Base-by-base conservation (phyloP, 1,140 invertebrate species). In the Papilio glaucus region DNA sequence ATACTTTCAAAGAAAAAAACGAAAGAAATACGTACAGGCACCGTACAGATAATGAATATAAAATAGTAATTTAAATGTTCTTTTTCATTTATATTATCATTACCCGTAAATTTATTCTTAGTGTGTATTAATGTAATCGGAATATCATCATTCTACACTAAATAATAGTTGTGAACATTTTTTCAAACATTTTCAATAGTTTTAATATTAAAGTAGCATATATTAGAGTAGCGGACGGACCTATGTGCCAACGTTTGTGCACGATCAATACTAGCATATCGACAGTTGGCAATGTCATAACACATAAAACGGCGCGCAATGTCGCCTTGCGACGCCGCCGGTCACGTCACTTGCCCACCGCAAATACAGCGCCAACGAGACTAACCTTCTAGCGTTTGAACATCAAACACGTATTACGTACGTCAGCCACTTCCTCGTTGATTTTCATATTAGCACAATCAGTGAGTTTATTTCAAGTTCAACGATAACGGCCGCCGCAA, bases 401-500 rank as follows among this genome's bases (percentile, higher is more conserved):
- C 81, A 77, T 77, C 68, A 63, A 61, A 72, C 74, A 79, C 77
- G 71, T 73, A 33, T 57, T 77, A 57, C 49, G 38, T 68, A 70
- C 57, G 39, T 38, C 49, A 65, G 15, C 39, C 65, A 83, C 81
- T 89, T 89, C 87, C 88, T 86, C 74, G 79, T 88, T 74, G 70
- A 72, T 80, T 81, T 78, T 82, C 72, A 80, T 79, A 84, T 83
- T 80, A 88, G 80, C 77, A 80, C 79, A 83, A 81, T 84, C 73
- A 77, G 71, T 76, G 77, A 75, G 75, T 76, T 71, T 62, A 73
- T 84, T 85, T 88, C 84, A 87, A 87, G 85, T 85, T 83, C 85
- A 86, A 77, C 79, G 83, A 84, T 86, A 85, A 87, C 78, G 73
- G 72, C 71, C 74, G 67, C 68, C 37, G 9, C 8, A 18, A 9